Evolutionary conservation across 2,113 vertebrate genomes (phyloP), one percentile per base, ranked within the genome.

Genomic region (Passer montanus): DNA sequence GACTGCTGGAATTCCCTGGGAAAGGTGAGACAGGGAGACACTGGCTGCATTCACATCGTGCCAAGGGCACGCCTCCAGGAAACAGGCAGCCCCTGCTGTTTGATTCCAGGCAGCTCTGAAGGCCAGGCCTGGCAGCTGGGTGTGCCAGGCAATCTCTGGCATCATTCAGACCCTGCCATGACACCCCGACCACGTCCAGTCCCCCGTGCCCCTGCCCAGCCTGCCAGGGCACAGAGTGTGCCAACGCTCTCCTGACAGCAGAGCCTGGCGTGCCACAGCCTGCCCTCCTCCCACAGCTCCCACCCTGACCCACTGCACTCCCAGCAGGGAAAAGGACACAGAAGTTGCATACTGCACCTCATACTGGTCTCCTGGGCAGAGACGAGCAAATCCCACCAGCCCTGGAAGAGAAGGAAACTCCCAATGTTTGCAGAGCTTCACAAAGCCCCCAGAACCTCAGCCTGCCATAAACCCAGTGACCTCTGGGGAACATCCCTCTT

Each of bases 311-410:
- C 35, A 37, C 35, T 62, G 35, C 49, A 30, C 73, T 6, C 24
- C 19, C 67, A 27, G 47, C 33, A 53, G 76, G 18, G 33, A 31
- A 19, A 39, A 44, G 70, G 30, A 70, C 53, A 44, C 3, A 19
- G 3, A 0, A 39, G 21, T 13, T 62, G 52, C 1, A 33, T 96
- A 96, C 97, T 81, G 78, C 95, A 98, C 99, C 99, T 99, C 99
- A 27, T 99, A 99, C 58, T 99, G 99, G 97, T 99, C 99, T 93
- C 99, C 99, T 0, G 99, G 99, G 89, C 99, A 99, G 72, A 99
- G 99, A 11, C 99, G 98, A 43, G 99, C 99, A 21, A 99, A 99
- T 63, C 99, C 99, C 80, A 99, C 99, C 97, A 99, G 97, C 60
- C 99, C 99, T 99, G 97, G 8, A 96, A 95, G 87, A 84, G 84